Evolutionary conservation across 2,797 vertebrate genomes (phyloP).

Genomic region (Rallus crepitans): DNA sequence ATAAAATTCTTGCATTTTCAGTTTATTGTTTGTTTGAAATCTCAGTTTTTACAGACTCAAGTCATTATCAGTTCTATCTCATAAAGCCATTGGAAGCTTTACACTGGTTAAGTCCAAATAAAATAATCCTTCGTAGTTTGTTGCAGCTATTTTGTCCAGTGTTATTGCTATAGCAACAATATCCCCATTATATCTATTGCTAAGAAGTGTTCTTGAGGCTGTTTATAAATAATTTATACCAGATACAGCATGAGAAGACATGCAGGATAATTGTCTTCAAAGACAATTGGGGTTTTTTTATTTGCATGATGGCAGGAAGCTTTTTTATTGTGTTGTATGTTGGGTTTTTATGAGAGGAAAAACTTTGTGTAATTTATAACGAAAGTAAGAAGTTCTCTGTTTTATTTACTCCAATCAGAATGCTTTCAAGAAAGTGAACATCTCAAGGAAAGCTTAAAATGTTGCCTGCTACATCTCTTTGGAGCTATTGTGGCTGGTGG

Average conservation of each 20-base stretch:
- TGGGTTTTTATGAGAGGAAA: background rate
- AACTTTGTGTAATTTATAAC: background rate
- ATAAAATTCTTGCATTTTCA: background rate
- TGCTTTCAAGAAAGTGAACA: slow-evolving; percentile 99
- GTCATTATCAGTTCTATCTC: background rate
- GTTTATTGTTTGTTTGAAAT: background rate
- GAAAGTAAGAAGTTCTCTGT: background rate
- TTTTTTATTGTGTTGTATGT: background rate
- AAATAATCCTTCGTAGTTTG: background rate
- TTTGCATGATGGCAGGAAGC: background rate
- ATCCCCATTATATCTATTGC: background rate
- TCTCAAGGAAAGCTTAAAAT: slow-evolving; percentile 96
- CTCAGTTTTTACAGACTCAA: background rate
- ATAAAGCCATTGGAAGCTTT: background rate
- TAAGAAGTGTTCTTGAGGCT: background rate
- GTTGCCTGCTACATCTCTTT: slow-evolving; percentile 95
- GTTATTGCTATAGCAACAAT: slow-evolving; percentile 3
- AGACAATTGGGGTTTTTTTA: background rate
- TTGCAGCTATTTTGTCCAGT: background rate
- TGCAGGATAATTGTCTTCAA: background rate
- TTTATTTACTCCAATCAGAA: slow-evolving; percentile 80
- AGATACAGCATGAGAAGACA: background rate
- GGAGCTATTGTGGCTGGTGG: slow-evolving; percentile 94
- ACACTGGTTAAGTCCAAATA: background rate
- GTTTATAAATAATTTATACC: background rate